Percentiles rank a stretch among this genome's conserved stretches.
Evolutionary conservation across 2,888 invertebrate species (phyloP).

Genomic region (Thecophora atra): DNA sequence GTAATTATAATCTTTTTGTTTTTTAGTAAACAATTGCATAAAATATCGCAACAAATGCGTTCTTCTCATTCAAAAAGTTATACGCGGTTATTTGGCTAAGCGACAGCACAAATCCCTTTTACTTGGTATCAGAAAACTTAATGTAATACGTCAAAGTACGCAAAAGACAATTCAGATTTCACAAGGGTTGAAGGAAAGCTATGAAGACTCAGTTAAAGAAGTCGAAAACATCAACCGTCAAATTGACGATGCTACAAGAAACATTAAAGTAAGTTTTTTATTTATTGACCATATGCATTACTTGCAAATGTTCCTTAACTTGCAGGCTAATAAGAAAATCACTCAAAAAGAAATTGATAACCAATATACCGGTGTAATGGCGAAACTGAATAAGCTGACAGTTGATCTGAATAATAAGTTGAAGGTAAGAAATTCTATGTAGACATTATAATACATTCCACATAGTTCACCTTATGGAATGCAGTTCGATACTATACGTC

Average conservation of each 20-base stretch:
- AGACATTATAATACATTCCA: too few species aligned
- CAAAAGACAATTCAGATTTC: constrained; percentile 80
- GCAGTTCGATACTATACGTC: too few species aligned
- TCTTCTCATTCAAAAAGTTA: constrained; percentile 83
- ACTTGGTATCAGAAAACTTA: constrained; percentile 80
- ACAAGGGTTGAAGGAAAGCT: constrained; percentile 80
- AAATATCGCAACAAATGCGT: constrained; percentile 83
- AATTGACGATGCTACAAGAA: constrained; percentile 73
- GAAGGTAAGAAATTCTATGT: constrained; percentile 51
- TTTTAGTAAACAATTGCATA: constrained; percentile 77
- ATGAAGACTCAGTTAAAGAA: constrained; percentile 75
- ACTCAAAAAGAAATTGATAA: constrained; percentile 75
- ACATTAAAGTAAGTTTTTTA: constrained; percentile 68
- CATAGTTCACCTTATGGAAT: too few species aligned
- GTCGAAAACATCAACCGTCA: constrained; percentile 77
- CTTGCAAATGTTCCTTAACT: constrained; percentile 40
- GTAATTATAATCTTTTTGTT: background rate
- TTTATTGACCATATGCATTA: too few species aligned
- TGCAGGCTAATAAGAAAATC: constrained; percentile 75
- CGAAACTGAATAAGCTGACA: constrained; percentile 72
- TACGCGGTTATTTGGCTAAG: constrained; percentile 83
- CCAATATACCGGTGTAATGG: constrained; percentile 75
- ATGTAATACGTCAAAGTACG: constrained; percentile 76
- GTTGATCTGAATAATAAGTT: constrained; percentile 60
- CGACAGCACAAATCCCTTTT: constrained; percentile 84